These are phyloP conservation scores for Chlorodrepanis virens DNA, from an alignment of 2,113 vertebrate species.

Conservation along the genomic window DNA sequence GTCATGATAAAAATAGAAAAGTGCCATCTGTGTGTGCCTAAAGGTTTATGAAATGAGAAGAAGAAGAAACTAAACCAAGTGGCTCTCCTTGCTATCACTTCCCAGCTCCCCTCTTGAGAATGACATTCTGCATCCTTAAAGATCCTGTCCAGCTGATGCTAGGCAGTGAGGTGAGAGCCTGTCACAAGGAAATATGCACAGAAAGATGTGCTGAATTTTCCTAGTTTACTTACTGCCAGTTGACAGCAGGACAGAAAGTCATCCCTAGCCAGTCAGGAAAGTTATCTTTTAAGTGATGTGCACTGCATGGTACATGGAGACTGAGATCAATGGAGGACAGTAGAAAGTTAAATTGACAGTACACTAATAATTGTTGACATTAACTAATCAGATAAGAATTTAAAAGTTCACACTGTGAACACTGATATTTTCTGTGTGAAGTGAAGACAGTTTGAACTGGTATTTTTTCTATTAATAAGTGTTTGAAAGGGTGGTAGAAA, in stretches of 20 bases:
- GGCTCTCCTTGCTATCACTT: not conserved
- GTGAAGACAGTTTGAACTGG: slow-evolving; percentile 43
- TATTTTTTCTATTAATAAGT: slow-evolving; percentile 55
- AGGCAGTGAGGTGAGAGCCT: not conserved
- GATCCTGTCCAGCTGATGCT: not conserved
- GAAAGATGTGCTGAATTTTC: not conserved
- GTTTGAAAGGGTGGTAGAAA: slow-evolving; percentile 71
- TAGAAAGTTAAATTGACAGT: not conserved
- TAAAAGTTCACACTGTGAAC: slow-evolving; percentile 53
- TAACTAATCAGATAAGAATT: slow-evolving; percentile 35
- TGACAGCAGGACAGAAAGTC: not conserved
- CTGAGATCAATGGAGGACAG: not conserved
- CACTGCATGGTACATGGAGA: not conserved
- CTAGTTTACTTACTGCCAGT: not conserved
- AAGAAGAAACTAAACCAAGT: not conserved
- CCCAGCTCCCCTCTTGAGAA: not conserved
- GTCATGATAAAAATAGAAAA: not conserved
- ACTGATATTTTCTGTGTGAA: slow-evolving; percentile 33
- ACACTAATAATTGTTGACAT: not conserved
- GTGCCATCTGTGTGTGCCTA: not conserved
- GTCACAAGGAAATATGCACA: not conserved
- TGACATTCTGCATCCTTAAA: not conserved
- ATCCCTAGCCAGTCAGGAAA: not conserved
- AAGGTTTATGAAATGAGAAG: not conserved
- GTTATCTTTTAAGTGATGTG: not conserved